Evolutionary conservation across 1,140 invertebrate species (phyloP), one percentile per base, ranked within the genome.

Genomic region (Ylistrum balloti): DNA sequence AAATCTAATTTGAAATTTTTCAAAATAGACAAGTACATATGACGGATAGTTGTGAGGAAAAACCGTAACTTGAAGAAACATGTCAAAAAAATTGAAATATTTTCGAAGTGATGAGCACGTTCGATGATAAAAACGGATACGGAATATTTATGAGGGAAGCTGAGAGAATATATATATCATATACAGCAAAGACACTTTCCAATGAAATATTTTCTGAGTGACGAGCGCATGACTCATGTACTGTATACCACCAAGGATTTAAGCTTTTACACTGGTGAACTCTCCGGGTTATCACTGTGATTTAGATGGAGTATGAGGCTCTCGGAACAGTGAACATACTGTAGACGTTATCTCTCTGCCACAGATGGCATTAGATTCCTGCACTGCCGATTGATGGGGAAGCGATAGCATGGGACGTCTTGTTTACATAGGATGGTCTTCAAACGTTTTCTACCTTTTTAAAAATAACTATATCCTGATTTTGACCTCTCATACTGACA

Each of bases 261-360:
- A 74, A 74, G 56, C 56, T 74, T 74, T 74, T n/a, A 74, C 56
- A n/a, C 56, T 28, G 22, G 22, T 74, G 56, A 74, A 74, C n/a
- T 9, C 56, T 28, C 35, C 5, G 35, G 35, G 35, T 38, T 38
- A 22, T 9, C 11, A 20, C 45, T 48, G 45, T 22, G 45, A 48
- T 48, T 48, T 48, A 17, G 45, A 48, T 48, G 11, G 56, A 74
- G 56, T 74, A n/a, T n/a, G 56, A 74, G 56, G n/a, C 28, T 28
- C 17, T 74, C 56, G 22, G n/a, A 74, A 74, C 56, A 74, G 56
- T 74, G 22, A 22, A 9, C 56, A 74, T 74, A 17, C 56, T 74
- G n/a, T 74, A 74, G 9, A 3, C 41, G 22, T 74, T 74, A 74
- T 74, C 56, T 74, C 9, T 74, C 2, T 28, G 28, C 56, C 1